Percentiles rank a stretch among this genome's conserved stretches.
Conservation (phyloP, 2,888 invertebrate genomes). For the Parnassius orleans region DNA sequence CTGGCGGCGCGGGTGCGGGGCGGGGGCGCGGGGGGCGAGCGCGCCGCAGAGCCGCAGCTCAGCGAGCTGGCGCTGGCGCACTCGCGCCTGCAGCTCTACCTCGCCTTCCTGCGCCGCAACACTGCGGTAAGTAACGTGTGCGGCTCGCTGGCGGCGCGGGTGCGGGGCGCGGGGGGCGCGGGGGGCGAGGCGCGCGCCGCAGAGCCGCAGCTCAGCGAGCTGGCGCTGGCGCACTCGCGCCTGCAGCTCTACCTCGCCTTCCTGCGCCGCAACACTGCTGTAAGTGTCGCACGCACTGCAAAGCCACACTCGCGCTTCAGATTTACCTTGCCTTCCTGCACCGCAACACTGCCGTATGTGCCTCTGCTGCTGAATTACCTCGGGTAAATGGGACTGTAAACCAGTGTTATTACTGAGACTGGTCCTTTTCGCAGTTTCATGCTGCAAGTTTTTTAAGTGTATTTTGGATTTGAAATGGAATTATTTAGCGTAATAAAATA, state of each 20-base stretch:
- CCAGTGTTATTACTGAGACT: no score
- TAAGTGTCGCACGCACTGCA: slow-evolving; percentile 72
- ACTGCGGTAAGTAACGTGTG: slow-evolving; percentile 37
- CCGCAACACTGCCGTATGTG: slow-evolving; percentile 84
- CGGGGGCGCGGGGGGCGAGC: no score
- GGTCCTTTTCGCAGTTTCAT: no score
- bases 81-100: no score
- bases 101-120: slow-evolving; percentile 33
- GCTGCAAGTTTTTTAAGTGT: no score
- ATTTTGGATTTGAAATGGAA: no score
- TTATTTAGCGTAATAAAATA: no score
- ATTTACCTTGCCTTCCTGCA: slow-evolving; percentile 94
- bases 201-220: slow-evolving; percentile 93
- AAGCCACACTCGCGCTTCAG: slow-evolving; percentile 94
- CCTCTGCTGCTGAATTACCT: neutral
- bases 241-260: slow-evolving; percentile 95
- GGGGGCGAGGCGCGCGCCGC: slow-evolving; percentile 57
- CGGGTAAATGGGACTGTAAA: no score
- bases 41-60: no score
- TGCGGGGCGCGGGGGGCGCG: slow-evolving; percentile 22
- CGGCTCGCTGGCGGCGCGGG: slow-evolving; percentile 29
- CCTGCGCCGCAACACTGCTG: slow-evolving; percentile 85
- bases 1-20: no score
- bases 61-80: no score
- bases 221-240: slow-evolving; percentile 92